Base-by-base conservation (phyloP, 2,888 invertebrate genomes). In the Nymphalis polychloros region DNA sequence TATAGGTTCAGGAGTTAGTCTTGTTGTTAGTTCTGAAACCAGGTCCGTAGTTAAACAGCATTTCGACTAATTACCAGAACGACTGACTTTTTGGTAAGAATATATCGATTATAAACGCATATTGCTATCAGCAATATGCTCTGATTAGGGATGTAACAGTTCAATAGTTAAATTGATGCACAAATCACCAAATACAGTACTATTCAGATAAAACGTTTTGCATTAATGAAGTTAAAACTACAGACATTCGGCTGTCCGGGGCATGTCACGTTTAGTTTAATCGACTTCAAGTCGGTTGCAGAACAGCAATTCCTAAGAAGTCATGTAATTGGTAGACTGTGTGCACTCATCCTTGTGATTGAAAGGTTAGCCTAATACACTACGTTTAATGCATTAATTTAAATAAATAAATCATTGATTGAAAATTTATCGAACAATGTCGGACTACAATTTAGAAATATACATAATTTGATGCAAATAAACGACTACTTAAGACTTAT, bases 341-440 rank as follows among this genome's bases (percentile, higher is more conserved):
- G 57, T 57, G 31, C 35, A 57, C 35, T 57, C 57, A 57, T 7
- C 41, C 57, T 57, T 41, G 19, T 41, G 41, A 57, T 57, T 57
- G n/a, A 57, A 57, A 57, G n/a, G 57, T 35, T 31, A 27, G 19
- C 3, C 35, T 57, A n/a, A 19, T 17, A 57, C 4, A 41, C 19
- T 8, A 57, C 41, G 13, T 13, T 10, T 35, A 19, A 57, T 19
- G 57, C 35, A 41, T 57, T 41, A 27, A 41, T 57, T 41, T 57
- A 41, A 57, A 35, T 35, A 57, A 41, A 55, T 55, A 55, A 55
- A 55, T 7, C 27, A 31, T 55, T 41, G 13, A 57, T 13, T 41
- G 41, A 8, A 57, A 41, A 35, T 13, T 19, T 6, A 8, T 23
- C 19, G 35, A 41, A 41, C 19, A 57, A 13, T 31, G 7, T 16